Conservation (phyloP, 2,113 vertebrate genomes). For the Neogobius melanostomus region DNA sequence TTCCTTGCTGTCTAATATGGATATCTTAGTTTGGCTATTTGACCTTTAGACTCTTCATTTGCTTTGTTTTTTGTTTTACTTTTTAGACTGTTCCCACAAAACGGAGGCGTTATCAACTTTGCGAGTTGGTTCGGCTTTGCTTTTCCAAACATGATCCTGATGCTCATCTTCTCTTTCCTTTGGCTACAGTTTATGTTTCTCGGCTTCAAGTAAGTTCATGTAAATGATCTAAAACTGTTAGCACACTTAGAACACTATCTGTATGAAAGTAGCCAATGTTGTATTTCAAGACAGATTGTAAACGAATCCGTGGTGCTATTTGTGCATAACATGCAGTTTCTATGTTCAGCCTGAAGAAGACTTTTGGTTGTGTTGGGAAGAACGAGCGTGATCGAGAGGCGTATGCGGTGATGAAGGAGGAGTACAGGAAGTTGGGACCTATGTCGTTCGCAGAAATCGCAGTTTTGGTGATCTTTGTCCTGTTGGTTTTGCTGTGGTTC, state of each 20-base stretch:
- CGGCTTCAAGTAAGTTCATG: slow-evolving; percentile 85
- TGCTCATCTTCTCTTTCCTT: slow-evolving; percentile 81
- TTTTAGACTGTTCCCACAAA: slow-evolving; percentile 76
- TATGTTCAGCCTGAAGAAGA: slow-evolving; percentile 77
- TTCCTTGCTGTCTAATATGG: not conserved
- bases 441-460: slow-evolving; percentile 83
- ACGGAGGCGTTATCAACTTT: slow-evolving; percentile 84
- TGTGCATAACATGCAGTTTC: not conserved
- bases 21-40: not conserved
- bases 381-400: slow-evolving; percentile 66
- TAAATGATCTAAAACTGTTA: not conserved
- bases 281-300: too few species aligned
- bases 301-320: too few species aligned
- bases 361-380: slow-evolving; percentile 77
- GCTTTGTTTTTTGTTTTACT: not conserved
- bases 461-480: slow-evolving; percentile 77
- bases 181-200: slow-evolving; percentile 89
- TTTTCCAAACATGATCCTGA: slow-evolving; percentile 84
- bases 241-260: too few species aligned
- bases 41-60: not conserved
- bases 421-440: slow-evolving; percentile 79
- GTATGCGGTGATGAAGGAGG: slow-evolving; percentile 73
- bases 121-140: slow-evolving; percentile 91
- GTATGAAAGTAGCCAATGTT: too few species aligned
- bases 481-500: slow-evolving; percentile 89